Evolutionary conservation across 2,888 invertebrate species (phyloP).

Genomic region (Apodemia duryi): DNA sequence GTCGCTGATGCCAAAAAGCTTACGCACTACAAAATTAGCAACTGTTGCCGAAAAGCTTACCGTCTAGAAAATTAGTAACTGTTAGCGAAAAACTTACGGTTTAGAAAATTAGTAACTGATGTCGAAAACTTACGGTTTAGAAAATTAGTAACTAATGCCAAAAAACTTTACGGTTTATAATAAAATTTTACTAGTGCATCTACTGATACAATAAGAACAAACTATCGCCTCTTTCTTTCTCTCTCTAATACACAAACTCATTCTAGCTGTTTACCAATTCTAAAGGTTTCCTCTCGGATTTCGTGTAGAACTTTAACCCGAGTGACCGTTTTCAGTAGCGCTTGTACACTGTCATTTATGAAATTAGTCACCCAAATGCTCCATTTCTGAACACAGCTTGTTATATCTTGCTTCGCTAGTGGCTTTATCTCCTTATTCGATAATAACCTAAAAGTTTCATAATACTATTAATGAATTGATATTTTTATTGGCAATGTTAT

Average conservation of each 20-base stretch:
- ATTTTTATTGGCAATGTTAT: not conserved
- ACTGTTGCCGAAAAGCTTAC: no score
- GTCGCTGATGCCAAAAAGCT: no score
- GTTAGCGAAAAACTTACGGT: no score
- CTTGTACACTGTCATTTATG: slow-evolving; percentile 77
- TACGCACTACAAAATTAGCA: no score
- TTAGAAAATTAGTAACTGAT: no score
- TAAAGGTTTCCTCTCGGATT: slow-evolving; percentile 84
- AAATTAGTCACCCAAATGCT: slow-evolving; percentile 81
- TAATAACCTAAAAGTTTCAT: slow-evolving; percentile 45
- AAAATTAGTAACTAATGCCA: no score
- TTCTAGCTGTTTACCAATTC: slow-evolving; percentile 63
- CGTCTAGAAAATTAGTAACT: no score
- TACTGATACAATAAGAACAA: no score
- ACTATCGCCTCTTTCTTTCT: no score
- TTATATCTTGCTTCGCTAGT: slow-evolving; percentile 55
- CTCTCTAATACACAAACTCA: not conserved
- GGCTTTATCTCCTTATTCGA: slow-evolving; percentile 52
- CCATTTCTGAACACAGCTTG: slow-evolving; percentile 80
- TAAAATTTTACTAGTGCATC: no score
- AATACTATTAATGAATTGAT: not conserved
- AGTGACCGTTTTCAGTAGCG: slow-evolving; percentile 82
- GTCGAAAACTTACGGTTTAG: no score
- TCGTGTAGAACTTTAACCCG: slow-evolving; percentile 85
- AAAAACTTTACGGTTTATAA: no score